These are phyloP conservation scores for Amniataba percoides DNA, from an alignment of 2,797 vertebrate species.

Conservation along the genomic window DNA sequence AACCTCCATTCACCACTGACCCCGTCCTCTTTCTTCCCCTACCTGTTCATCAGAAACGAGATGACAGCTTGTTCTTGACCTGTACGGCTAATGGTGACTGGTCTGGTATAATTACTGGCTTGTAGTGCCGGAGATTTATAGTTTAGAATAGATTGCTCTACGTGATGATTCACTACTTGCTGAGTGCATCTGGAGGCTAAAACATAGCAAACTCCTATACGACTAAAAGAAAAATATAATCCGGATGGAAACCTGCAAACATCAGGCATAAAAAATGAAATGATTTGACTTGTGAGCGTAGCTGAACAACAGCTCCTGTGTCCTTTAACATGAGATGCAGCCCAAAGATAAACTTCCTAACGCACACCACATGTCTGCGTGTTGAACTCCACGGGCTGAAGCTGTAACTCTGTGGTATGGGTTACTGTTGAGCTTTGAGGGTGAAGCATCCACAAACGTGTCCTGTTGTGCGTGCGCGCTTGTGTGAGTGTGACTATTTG, in stretches of 20 bases:
- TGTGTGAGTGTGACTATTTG: conserved; percentile 15
- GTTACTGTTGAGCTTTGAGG: conserved; percentile 25
- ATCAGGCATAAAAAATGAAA: not conserved
- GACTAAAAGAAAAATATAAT: not conserved
- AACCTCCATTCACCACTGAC: conserved; percentile 25
- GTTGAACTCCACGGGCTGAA: conserved; percentile 37
- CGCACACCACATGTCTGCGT: conserved; percentile 60
- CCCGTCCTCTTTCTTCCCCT: not conserved
- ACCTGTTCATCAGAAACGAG: conserved; percentile 21
- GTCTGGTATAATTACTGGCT: not conserved
- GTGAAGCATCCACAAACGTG: conserved; percentile 28
- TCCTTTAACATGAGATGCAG: conserved; percentile 59
- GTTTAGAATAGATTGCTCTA: not conserved
- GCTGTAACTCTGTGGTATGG: conserved; percentile 27
- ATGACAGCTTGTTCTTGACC: conserved; percentile 7
- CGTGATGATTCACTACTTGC: not conserved
- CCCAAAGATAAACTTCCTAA: conserved; percentile 68
- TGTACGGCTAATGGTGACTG: not conserved
- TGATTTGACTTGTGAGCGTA: not conserved
- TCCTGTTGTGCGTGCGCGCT: conserved; percentile 11
- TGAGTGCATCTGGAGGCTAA: not conserved
- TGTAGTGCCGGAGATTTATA: not conserved
- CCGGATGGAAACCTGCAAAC: not conserved
- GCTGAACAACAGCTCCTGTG: conserved; percentile 41
- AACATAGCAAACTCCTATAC: not conserved